Percentiles rank a stretch among this genome's conserved stretches.
Evolutionary conservation across 2,113 vertebrate species (phyloP).

Genomic region (Tursiops truncatus): DNA sequence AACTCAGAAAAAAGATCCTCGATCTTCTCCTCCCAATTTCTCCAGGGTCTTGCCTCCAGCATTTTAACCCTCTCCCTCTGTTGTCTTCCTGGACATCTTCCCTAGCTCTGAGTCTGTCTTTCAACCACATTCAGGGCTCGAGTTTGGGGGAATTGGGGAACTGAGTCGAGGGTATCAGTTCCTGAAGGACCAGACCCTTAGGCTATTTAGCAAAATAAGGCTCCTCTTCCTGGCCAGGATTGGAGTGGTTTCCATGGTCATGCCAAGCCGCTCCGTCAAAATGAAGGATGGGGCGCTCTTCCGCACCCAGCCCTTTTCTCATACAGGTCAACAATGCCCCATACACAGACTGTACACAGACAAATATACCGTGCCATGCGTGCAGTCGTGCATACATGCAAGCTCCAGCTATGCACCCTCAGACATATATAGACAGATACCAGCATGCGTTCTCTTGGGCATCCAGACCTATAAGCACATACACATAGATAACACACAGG

Average conservation of each 20-base stretch:
- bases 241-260: background rate
- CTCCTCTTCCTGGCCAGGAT: background rate
- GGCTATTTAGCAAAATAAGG: background rate
- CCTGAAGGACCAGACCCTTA: background rate
- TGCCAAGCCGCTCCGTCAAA: background rate
- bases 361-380: background rate
- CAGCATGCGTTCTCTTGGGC: background rate
- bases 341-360: background rate
- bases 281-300: background rate
- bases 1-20: slow-evolving; percentile 26
- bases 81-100: background rate
- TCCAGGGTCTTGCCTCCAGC: background rate
- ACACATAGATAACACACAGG: background rate
- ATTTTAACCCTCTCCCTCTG: background rate
- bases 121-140: background rate
- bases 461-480: background rate
- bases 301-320: background rate
- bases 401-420: background rate
- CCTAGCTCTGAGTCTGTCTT: background rate
- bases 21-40: background rate
- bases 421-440: background rate
- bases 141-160: background rate
- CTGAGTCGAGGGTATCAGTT: background rate
- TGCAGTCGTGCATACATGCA: no score
- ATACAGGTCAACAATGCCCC: fast-evolving